A percentile compares a stretch with the other conserved stretches of the same genome.
Conservation (phyloP, 2,888 invertebrate genomes). For the Sphinx pinastri region DNA sequence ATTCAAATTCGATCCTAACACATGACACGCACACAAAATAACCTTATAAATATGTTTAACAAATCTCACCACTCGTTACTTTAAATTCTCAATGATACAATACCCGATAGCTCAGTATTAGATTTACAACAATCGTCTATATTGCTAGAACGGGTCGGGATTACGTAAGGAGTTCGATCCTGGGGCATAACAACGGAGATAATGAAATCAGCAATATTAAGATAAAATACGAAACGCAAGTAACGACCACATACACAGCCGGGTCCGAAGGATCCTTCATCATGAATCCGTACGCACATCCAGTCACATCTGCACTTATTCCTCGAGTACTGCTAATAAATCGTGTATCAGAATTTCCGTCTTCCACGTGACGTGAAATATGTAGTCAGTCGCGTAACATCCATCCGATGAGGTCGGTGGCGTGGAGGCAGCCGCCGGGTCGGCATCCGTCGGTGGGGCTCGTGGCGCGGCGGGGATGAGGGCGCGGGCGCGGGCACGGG, state of each 20-base stretch:
- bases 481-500: background rate
- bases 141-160: constrained; percentile 18
- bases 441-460: constrained; percentile 10
- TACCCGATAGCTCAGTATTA: constrained; percentile 19
- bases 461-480: constrained; percentile 4
- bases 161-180: constrained; percentile 19
- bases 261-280: constrained; percentile 11
- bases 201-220: constrained; percentile 18
- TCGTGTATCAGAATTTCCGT: constrained; percentile 10
- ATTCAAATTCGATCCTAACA: constrained; percentile 23
- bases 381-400: constrained; percentile 25
- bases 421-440: background rate
- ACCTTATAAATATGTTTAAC: constrained; percentile 25
- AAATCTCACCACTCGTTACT: constrained; percentile 18
- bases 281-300: constrained; percentile 12
- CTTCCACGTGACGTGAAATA: constrained; percentile 10
- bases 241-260: constrained; percentile 17
- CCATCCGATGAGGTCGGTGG: constrained; percentile 30
- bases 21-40: constrained; percentile 24
- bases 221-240: constrained; percentile 18
- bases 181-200: constrained; percentile 22
- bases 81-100: constrained; percentile 19
- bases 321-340: constrained; percentile 12
- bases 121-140: constrained; percentile 23
- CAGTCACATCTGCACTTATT: constrained; percentile 20